A percentile compares a stretch with the other conserved stretches of the same genome.
Conservation (phyloP, 1,140 invertebrate genomes). For the Calliphora vicina region DNA sequence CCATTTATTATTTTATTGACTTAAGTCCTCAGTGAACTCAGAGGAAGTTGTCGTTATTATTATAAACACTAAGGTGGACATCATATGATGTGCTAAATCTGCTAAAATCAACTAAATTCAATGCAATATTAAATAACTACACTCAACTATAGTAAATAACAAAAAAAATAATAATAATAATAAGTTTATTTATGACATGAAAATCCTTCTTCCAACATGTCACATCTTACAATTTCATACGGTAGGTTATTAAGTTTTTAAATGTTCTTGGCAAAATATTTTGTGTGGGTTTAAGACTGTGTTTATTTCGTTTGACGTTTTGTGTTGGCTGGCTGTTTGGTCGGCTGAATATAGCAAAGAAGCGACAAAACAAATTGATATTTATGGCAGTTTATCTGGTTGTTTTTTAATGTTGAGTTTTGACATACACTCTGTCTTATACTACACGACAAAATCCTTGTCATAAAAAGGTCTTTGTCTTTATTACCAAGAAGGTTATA, state of each 20-base stretch:
- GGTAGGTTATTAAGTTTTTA: neutral
- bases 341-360: neutral
- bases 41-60: no score
- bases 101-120: no score
- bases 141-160: no score
- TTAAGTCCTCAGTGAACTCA: no score
- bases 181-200: neutral
- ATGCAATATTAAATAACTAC: no score
- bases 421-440: neutral
- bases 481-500: neutral
- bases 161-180: neutral
- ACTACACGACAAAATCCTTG: neutral
- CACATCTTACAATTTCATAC: neutral
- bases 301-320: no score
- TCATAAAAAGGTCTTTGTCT: constrained; percentile 2
- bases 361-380: neutral
- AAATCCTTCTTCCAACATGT: neutral
- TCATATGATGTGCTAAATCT: no score
- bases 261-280: neutral
- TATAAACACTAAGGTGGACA: no score
- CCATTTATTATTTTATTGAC: no score
- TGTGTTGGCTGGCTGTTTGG: neutral
- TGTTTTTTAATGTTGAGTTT: neutral
- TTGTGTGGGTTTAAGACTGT: no score
- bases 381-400: neutral